A percentile compares a stretch with the other conserved stretches of the same genome.
Evolutionary conservation across 2,888 invertebrate genomes (phyloP).

Genomic region (Sesia bembeciformis): DNA sequence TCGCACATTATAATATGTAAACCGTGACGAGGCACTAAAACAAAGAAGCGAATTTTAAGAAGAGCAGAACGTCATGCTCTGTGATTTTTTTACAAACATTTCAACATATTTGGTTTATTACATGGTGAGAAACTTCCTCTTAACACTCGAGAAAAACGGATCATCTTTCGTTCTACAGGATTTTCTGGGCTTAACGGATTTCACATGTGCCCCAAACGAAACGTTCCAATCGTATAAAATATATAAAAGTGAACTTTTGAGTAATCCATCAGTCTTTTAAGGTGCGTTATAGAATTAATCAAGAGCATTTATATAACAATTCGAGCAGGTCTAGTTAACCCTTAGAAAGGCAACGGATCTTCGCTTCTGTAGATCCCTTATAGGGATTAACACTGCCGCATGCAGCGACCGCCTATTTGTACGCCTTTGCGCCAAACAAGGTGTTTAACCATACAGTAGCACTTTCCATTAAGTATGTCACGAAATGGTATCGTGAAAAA

Average conservation of each 20-base stretch:
- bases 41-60: constrained; percentile 24
- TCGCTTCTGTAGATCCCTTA: constrained; percentile 33
- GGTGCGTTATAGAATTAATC: constrained; percentile 1
- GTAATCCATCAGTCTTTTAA: background rate
- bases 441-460: constrained; percentile 46
- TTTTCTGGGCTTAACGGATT: constrained; percentile 53
- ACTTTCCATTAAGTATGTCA: constrained; percentile 31
- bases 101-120: constrained; percentile 29
- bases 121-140: constrained; percentile 29
- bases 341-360: constrained; percentile 22
- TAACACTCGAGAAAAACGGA: constrained; percentile 23
- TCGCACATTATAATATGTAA: constrained; percentile 14
- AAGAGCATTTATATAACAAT: background rate
- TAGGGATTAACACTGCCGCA: constrained; percentile 45
- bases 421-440: constrained; percentile 44
- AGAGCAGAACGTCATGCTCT: constrained; percentile 21
- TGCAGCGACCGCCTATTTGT: constrained; percentile 52
- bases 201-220: constrained; percentile 35
- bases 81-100: constrained; percentile 30
- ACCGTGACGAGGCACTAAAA: constrained; percentile 22
- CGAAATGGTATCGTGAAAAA: constrained; percentile 28
- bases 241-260: background rate
- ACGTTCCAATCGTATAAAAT: constrained; percentile 20
- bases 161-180: constrained; percentile 40
- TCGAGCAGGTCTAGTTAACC: constrained; percentile 11